Base-by-base conservation (phyloP, 1,140 invertebrate genomes). In the Pogonomyrmex californicus region DNA sequence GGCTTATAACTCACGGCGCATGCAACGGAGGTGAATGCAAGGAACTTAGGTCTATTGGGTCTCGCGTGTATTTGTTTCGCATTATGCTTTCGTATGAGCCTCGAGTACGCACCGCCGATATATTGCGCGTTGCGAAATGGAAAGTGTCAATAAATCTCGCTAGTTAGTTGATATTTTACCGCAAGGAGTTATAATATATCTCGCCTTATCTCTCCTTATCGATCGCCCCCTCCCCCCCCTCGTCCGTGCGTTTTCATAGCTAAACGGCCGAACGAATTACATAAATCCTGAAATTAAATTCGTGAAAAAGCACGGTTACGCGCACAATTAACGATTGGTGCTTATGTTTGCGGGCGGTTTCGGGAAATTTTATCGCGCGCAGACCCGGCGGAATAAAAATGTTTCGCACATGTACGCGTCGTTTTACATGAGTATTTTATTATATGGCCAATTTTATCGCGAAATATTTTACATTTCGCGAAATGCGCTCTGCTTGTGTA, bases 21-120 rank as follows among this genome's bases (percentile, higher is more conserved):
- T 73, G 41, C 41, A 88, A 88, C 73, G 44, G 51, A 79, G 23
- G 75, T 23, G 82, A 88, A 89, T 75, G 66, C 68, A 81, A 88
- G 66, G 38, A n/a, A 68, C 14, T 54, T 14, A 23, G 33, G 36
- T 75, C 56, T 44, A 44, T 68, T 88, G 68, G 65, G 17, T 88
- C 83, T 85, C 65, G 63, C 71, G 51, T 85, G 81, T 23, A 23
- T 23, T 23, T 23, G 23, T 23, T 23, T 23, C 23, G 23, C 79
- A 76, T 89, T 76, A 86, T 58, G 17, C 36, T 30, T 44, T 10
- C 54, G 51, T 41, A 47, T 60, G 65, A 87, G 87, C 33, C 63
- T 77, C 68, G 58, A 78, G 44, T 78, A 49, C 71, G 58, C 71
- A 36, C 30, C 23, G 36, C 47, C 23, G 23, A 62, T 51, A 1